phyloP scores from a whole-genome alignment of 2,888 invertebrate genomes.

The Julus scandinavius region DNA sequence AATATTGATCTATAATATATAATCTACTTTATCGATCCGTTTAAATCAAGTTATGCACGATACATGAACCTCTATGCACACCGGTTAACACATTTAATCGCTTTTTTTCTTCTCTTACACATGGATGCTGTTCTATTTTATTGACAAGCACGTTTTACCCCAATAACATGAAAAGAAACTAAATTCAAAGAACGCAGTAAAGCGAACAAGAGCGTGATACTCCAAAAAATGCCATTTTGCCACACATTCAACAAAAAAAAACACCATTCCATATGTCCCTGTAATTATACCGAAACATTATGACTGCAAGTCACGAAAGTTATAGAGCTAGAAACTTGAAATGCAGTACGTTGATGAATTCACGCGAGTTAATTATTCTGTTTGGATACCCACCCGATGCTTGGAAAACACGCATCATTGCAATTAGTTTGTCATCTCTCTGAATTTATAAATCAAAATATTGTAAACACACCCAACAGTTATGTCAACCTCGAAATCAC shows the following conservation, averaged over 20 bases:
- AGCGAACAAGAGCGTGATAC: not conserved
- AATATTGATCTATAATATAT: slow-evolving; percentile 30
- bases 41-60: slow-evolving; percentile 18
- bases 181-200: not conserved
- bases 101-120: not conserved
- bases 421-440: not conserved
- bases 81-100: not conserved
- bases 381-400: not conserved
- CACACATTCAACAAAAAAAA: not conserved
- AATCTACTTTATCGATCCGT: slow-evolving; percentile 17
- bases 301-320: not conserved
- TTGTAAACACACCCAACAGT: no score
- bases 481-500: no score
- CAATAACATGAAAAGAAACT: not conserved
- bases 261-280: not conserved
- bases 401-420: not conserved
- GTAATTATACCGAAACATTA: not conserved
- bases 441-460: no score
- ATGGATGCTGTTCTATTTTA: not conserved
- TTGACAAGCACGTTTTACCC: not conserved
- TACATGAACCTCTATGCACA: not conserved
- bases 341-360: not conserved
- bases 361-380: not conserved
- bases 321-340: not conserved
- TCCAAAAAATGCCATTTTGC: not conserved